A percentile compares a stretch with the other conserved stretches of the same genome.
Conservation (phyloP, 1,140 invertebrate species). For the Proales similis region DNA sequence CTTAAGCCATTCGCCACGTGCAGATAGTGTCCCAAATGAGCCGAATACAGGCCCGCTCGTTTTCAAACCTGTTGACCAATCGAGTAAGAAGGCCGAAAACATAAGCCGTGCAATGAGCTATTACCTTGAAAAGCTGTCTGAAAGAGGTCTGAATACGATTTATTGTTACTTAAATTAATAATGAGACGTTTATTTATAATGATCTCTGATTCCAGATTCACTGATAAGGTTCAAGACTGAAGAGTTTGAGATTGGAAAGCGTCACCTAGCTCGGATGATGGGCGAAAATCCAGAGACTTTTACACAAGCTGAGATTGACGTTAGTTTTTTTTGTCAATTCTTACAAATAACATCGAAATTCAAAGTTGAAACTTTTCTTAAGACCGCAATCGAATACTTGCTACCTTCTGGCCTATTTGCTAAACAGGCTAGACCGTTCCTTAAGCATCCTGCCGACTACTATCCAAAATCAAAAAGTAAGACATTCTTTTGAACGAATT, state of each 20-base stretch:
- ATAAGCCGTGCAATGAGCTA: constrained; percentile 36
- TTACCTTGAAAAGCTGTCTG: constrained; percentile 24
- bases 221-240: constrained; percentile 64
- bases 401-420: constrained; percentile 83
- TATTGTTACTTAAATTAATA: background rate
- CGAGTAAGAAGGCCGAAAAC: constrained; percentile 16
- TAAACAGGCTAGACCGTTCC: constrained; percentile 68
- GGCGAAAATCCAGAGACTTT: constrained; percentile 77
- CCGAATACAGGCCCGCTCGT: no score
- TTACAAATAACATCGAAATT: constrained; percentile 11
- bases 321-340: constrained; percentile 54
- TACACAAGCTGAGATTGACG: constrained; percentile 77
- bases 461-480: constrained; percentile 62
- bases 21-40: no score
- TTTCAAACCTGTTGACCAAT: no score
- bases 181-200: constrained; percentile 42
- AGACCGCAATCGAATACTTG: constrained; percentile 79
- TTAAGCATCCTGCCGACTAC: constrained; percentile 75
- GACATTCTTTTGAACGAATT: background rate
- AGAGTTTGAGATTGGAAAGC: constrained; percentile 80
- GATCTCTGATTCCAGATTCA: constrained; percentile 62
- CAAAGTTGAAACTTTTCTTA: no score
- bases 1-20: no score
- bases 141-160: constrained; percentile 3
- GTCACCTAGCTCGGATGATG: constrained; percentile 98